phyloP scores from a whole-genome alignment of 2,888 invertebrate species.

The Drosophila cyrtoloma region DNA sequence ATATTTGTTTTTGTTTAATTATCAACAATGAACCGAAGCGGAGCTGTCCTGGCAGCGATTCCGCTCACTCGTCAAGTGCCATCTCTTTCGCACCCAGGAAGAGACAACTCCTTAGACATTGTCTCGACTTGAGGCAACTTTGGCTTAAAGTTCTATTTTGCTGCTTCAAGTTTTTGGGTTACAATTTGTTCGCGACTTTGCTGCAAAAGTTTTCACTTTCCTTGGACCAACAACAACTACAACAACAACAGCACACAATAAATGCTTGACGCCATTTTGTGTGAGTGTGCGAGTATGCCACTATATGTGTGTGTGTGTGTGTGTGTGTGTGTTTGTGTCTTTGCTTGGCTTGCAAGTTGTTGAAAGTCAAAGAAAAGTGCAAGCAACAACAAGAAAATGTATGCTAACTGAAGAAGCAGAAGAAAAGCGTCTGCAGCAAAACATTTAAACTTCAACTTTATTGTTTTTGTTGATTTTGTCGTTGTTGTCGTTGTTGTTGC shows the following conservation, averaged over 20 bases:
- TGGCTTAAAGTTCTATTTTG: conserved; percentile 46
- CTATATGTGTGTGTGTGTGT: conserved; percentile 29
- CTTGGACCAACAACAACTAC: conserved; percentile 33
- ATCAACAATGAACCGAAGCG: background rate
- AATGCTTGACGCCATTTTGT: conserved; percentile 74
- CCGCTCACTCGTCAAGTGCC: background rate
- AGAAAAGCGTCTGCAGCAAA: conserved; percentile 60
- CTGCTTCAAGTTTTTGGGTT: conserved; percentile 52
- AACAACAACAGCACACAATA: conserved; percentile 62
- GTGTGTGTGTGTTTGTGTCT: conserved; percentile 7
- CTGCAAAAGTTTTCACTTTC: conserved; percentile 77
- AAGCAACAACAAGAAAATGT: conserved; percentile 55
- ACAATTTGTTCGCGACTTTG: conserved; percentile 71
- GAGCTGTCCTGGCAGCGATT: conserved; percentile 21
- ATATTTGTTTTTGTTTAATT: conserved; percentile 9
- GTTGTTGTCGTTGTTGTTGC: background rate
- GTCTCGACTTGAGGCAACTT: conserved; percentile 57
- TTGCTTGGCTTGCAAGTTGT: conserved; percentile 53
- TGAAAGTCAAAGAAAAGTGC: conserved; percentile 72
- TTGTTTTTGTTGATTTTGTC: conserved; percentile 5
- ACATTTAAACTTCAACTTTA: conserved; percentile 62
- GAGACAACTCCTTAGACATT: conserved; percentile 23
- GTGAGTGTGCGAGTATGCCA: conserved; percentile 9
- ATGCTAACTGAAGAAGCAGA: conserved; percentile 29
- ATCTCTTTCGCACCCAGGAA: background rate